Percentiles rank a stretch among this genome's conserved stretches.
Evolutionary conservation across 2,113 vertebrate genomes (phyloP).

Genomic region (Nycticorax nycticorax): DNA sequence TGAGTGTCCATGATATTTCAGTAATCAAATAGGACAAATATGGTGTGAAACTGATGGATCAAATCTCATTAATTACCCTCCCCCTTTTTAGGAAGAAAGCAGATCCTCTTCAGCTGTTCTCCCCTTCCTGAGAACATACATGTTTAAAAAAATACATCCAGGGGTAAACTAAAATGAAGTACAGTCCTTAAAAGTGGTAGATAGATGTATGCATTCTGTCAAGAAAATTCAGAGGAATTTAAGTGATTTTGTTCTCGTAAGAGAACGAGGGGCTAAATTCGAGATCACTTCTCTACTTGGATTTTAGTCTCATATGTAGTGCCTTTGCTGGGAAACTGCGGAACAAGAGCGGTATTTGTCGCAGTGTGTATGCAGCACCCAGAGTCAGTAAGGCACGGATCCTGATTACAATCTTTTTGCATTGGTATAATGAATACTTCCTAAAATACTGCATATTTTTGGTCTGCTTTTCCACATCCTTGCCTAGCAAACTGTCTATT

Average conservation of each 20-base stretch:
- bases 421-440: not conserved
- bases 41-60: fast-evolving
- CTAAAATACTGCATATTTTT: not conserved
- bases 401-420: not conserved
- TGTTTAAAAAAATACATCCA: not conserved
- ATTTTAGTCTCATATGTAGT: not conserved
- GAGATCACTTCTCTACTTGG: not conserved
- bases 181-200: not conserved
- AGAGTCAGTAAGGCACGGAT: not conserved
- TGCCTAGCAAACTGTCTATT: not conserved
- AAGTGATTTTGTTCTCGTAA: not conserved
- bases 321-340: not conserved
- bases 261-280: not conserved
- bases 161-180: not conserved
- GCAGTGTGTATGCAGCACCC: not conserved
- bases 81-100: not conserved
- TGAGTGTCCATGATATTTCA: not conserved
- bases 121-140: not conserved
- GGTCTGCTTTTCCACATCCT: not conserved
- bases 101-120: not conserved
- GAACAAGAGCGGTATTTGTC: not conserved
- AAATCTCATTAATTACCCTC: not conserved
- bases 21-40: not conserved
- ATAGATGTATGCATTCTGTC: not conserved
- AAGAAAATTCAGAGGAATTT: not conserved